Base-by-base conservation (phyloP, 2,113 vertebrate species). In the Apaloderma vittatum region DNA sequence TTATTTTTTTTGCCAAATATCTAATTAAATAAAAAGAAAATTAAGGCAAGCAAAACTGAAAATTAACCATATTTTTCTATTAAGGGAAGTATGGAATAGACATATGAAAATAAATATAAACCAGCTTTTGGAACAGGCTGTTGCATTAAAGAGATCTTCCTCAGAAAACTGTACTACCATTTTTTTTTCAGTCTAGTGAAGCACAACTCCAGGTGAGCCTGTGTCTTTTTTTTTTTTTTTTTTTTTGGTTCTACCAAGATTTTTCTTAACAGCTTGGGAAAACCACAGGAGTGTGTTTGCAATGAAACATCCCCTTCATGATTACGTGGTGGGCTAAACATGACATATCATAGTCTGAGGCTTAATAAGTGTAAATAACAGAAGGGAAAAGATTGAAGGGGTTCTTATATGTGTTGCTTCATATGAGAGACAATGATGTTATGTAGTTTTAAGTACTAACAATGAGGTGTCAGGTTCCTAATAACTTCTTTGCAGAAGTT, bases 271-370 rank as follows among this genome's bases (percentile, higher is more conserved):
- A 55, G 16, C 7, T 55, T 43, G 54, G 12, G 32, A 67, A 80
- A 80, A 51, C 1, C 15, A 43, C 2, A 3, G 14, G 6, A 79
- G 3, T 17, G 21, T 61, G 34, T 57, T 45, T 92, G 34, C 14
- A 45, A 6, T 37, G 23, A 68, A 71, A 30, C 21, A 71, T 20
- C 3, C 11, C 6, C 12, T 80, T 81, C 18, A 57, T 0, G 0
- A 74, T 34, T 85, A 58, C 21, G 27, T 11, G 45, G 23, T 63
- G 29, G 16, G 16, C 22, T 85, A 27, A 61, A 43, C 5, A 34
- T 36, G 15, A 32, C 8, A 8, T 19, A 30, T 40, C 18, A 8
- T 12, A 86, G 23, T 55, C 30, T 20, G 29, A 52, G 26, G 10
- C 8, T 8, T 45, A 92, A 14, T 45, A 82, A 65, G 23, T 65